Evolutionary conservation across 2,888 invertebrate species (phyloP), one percentile per base, ranked within the genome.

Genomic region (Eretmocerus hayati): DNA sequence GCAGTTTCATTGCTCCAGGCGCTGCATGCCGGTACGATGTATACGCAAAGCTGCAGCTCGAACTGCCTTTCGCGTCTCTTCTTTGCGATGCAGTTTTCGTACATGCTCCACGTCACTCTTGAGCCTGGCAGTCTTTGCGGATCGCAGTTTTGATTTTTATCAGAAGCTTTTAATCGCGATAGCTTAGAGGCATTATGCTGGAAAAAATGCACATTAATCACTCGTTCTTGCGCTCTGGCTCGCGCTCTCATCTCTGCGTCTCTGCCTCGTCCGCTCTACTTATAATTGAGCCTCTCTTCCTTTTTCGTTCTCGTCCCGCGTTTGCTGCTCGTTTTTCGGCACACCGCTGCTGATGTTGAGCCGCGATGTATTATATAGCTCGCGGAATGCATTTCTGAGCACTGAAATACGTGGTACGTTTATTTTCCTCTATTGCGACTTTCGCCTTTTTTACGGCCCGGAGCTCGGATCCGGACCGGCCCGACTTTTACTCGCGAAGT

Each of bases 181-280:
- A 42, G 53, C 53, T 50, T 53, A 50, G 53, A 50, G 52, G 46
- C 41, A 52, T 52, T 52, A 48, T 44, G 47, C 40, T 22, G 40
- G 43, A 33, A 46, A 52, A 53, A 48, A 38, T 18, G 42, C 36
- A 38, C 50, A 50, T 53, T 53, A 50, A 53, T 53, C 53, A 53
- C 49, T 44, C 42, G n/a, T 16, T 13, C 23, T n/a, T n/a, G n/a
- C n/a, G n/a, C n/a, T n/a, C n/a, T n/a, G n/a, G n/a, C n/a, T n/a
- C n/a, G n/a, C n/a, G n/a, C n/a, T n/a, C n/a, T n/a, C n/a, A n/a
- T n/a, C n/a, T n/a, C n/a, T n/a, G n/a, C n/a, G n/a, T n/a, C n/a
- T n/a, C n/a, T n/a, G 15, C 16, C 33, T 36, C 31, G 31, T 18
- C 32, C 22, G 42, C 48, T 50, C 39, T 39, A 48, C 47, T 53